Percentiles rank a stretch among this genome's conserved stretches.
These are phyloP conservation scores for Rhodophaea formosa DNA, from an alignment of 2,888 invertebrate genomes.

Conservation along the genomic window DNA sequence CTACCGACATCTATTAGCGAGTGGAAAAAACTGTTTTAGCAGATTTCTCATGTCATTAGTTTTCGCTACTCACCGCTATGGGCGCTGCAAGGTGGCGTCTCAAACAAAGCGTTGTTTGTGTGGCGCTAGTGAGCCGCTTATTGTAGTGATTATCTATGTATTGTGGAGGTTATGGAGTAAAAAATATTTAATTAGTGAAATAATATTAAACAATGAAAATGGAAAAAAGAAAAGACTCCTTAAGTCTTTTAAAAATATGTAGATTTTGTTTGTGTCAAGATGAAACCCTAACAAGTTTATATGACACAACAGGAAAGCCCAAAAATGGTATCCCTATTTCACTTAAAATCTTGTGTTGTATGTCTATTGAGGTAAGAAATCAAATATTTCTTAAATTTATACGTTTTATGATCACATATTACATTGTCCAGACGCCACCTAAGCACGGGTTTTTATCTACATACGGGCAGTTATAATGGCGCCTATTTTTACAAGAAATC, in stretches of 20 bases:
- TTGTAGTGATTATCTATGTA: conserved; percentile 30
- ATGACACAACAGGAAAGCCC: conserved; percentile 78
- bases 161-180: conserved; percentile 56
- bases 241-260: conserved; percentile 85
- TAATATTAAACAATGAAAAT: conserved; percentile 51
- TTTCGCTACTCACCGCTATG: conserved; percentile 32
- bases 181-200: conserved; percentile 32
- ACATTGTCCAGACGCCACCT: conserved; percentile 24
- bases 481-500: conserved; percentile 10
- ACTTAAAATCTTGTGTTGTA: conserved; percentile 88
- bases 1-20: conserved; percentile 37
- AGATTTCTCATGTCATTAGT: conserved; percentile 20
- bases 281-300: conserved; percentile 84
- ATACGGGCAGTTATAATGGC: conserved; percentile 22
- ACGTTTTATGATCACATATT: conserved; percentile 10
- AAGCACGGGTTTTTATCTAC: conserved; percentile 7
- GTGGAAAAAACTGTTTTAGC: conserved; percentile 22
- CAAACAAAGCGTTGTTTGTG: conserved; percentile 26
- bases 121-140: conserved; percentile 46
- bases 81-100: conserved; percentile 39
- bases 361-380: conserved; percentile 86
- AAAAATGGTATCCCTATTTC: conserved; percentile 84
- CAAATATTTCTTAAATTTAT: conserved; percentile 19
- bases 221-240: conserved; percentile 82
- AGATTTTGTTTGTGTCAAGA: conserved; percentile 87